A percentile compares a stretch with the other conserved stretches of the same genome.
These are phyloP conservation scores for Aptenodytes forsteri DNA, from an alignment of 2,113 vertebrate species.

Conservation along the genomic window DNA sequence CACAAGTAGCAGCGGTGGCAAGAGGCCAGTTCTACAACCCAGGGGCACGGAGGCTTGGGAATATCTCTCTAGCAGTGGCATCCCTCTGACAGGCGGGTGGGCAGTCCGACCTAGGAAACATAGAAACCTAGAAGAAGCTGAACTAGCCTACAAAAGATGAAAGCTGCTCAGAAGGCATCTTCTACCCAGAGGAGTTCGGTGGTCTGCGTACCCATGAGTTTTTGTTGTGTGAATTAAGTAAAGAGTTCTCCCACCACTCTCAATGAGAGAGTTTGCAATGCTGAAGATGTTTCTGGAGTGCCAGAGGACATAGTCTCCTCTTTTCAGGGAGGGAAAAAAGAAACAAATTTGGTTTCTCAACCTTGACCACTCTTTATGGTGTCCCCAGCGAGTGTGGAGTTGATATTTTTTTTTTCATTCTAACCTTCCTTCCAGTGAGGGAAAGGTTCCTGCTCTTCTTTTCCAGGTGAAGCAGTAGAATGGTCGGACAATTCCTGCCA, in stretches of 20 bases:
- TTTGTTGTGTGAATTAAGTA: background rate
- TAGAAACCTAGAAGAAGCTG: background rate
- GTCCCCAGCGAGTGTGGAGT: background rate
- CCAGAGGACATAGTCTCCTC: background rate
- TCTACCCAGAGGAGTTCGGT: background rate
- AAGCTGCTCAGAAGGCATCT: background rate
- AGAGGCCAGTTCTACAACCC: background rate
- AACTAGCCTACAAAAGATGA: background rate
- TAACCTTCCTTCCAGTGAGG: background rate
- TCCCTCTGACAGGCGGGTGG: background rate
- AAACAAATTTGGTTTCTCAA: background rate
- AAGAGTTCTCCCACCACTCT: background rate
- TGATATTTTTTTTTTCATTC: background rate
- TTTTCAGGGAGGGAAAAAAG: background rate
- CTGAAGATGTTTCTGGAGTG: background rate
- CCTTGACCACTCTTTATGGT: rapidly evolving
- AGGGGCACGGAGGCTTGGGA: background rate
- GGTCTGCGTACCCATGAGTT: background rate
- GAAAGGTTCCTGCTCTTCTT: background rate
- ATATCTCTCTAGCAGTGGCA: background rate
- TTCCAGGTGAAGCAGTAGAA: background rate
- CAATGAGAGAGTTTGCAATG: background rate
- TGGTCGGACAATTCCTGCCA: background rate
- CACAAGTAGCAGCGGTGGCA: background rate
- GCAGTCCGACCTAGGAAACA: background rate